A percentile compares a stretch with the other conserved stretches of the same genome.
Evolutionary conservation across 2,113 vertebrate genomes (phyloP).

Genomic region (Stigmatopora argus): DNA sequence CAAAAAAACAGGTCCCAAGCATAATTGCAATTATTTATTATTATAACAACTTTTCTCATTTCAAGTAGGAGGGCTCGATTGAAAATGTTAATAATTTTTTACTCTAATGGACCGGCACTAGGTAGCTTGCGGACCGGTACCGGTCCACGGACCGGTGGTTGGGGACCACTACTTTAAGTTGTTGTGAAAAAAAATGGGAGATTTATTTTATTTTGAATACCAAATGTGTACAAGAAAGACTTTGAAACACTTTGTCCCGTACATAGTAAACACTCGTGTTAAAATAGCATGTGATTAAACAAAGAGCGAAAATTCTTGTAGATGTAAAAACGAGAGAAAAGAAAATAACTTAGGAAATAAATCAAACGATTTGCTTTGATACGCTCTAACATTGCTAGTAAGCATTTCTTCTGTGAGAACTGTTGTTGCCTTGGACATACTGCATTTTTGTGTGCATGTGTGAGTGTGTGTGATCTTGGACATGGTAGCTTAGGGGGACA

Average conservation of each 20-base stretch:
- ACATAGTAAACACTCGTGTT: slow-evolving; percentile 10
- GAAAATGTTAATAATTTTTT: too few species aligned
- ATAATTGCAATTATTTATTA: too few species aligned
- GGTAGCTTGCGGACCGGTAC: too few species aligned
- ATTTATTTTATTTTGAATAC: background rate
- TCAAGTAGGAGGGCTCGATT: too few species aligned
- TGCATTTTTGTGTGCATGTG: slow-evolving; percentile 6
- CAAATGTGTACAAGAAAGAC: slow-evolving; percentile 3
- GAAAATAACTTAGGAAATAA: background rate
- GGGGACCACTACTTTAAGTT: too few species aligned
- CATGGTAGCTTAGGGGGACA: slow-evolving; percentile 52
- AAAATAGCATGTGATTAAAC: background rate
- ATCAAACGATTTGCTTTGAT: background rate
- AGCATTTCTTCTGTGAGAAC: slow-evolving; percentile 2
- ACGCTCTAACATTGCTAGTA: background rate
- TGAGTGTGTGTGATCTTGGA: slow-evolving; percentile 22
- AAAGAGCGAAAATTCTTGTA: slow-evolving; percentile 18
- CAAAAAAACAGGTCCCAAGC: too few species aligned
- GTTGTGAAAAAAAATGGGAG: too few species aligned
- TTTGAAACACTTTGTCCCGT: slow-evolving; percentile 19
- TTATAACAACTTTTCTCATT: too few species aligned
- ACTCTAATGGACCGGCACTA: too few species aligned
- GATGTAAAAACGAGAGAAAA: background rate
- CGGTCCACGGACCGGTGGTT: too few species aligned
- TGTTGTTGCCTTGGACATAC: slow-evolving; percentile 1